Evolutionary conservation across 2,797 vertebrate species (phyloP).

Genomic region (Scarus forsteni): DNA sequence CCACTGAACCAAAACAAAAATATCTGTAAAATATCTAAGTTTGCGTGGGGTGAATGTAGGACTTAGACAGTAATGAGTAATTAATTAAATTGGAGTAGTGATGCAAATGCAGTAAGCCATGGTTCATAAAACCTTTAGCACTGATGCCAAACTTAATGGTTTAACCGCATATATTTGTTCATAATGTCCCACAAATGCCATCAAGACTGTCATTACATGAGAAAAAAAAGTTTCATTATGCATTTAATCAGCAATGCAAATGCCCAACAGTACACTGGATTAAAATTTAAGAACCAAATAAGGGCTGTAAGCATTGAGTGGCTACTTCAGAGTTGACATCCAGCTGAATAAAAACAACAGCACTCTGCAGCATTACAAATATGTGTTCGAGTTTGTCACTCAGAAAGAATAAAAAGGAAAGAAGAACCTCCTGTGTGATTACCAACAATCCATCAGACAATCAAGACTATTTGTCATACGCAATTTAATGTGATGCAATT

Average conservation of each 20-base stretch:
- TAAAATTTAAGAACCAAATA: constrained; percentile 1
- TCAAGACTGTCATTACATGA: neutral
- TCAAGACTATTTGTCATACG: neutral
- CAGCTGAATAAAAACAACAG: neutral
- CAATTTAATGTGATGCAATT: neutral
- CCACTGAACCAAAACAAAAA: too few relatives aligned
- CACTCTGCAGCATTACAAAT: neutral
- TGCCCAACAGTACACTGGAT: neutral
- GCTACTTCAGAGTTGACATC: constrained; percentile 2
- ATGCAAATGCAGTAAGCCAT: too few relatives aligned
- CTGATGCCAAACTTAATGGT: neutral
- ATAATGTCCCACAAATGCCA: neutral
- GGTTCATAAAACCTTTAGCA: too few relatives aligned
- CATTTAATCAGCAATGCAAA: neutral
- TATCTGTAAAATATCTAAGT: neutral
- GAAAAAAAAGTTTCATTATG: neutral
- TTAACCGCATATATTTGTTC: neutral
- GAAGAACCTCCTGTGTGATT: neutral
- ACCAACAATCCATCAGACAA: neutral
- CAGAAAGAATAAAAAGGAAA: neutral
- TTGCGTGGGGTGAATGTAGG: neutral
- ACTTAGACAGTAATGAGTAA: constrained; percentile 3
- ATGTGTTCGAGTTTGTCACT: neutral
- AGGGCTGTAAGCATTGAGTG: neutral
- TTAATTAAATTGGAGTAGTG: neutral